Base-by-base conservation (phyloP, 2,113 vertebrate genomes). In the Phylloscopus whistleri region DNA sequence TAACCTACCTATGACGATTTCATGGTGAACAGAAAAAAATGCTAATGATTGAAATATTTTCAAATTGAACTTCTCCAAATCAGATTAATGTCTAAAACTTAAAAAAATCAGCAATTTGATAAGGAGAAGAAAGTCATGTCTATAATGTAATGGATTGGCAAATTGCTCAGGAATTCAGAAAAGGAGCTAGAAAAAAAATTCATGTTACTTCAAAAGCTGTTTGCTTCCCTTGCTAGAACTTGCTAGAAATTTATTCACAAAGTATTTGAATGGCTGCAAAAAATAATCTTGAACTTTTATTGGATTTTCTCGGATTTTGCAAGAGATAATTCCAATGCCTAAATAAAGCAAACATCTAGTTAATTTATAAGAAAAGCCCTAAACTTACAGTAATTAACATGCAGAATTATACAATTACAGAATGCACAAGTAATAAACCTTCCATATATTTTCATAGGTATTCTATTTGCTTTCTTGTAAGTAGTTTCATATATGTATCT, bases 61-160 rank as follows among this genome's bases (percentile, higher is more conserved):
- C 7, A 86, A 62, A 70, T 43, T 52, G 11, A 60, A 30, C 6
- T 75, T 68, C 53, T 70, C 12, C 12, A 66, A 41, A 67, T 30
- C 7, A 75, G 30, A 62, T 37, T 52, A 39, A 82, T 55, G 8
- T 60, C 18, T 66, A 43, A 78, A 69, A 44, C 5, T 18, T 20
- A 35, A 9, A 52, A 44, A 2, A 2, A 0, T 5, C 7, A 48
- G 2, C 5, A 21, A 56, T 52, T 70, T 67, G 1, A 49, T 49
- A 59, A 44, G 30, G 33, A 74, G 16, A 72, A 67, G 3, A 12
- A 24, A 51, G 15, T 35, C 17, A 33, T 33, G 26, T 20, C 7
- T 69, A 11, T 44, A n/a, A 69, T 13, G 17, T 6, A 77, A 41
- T 3, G 7, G 8, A 68, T 3, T 37, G 21, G 10, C 4, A 69